Conservation (phyloP, 2,113 vertebrate genomes). For the Gambusia affinis region DNA sequence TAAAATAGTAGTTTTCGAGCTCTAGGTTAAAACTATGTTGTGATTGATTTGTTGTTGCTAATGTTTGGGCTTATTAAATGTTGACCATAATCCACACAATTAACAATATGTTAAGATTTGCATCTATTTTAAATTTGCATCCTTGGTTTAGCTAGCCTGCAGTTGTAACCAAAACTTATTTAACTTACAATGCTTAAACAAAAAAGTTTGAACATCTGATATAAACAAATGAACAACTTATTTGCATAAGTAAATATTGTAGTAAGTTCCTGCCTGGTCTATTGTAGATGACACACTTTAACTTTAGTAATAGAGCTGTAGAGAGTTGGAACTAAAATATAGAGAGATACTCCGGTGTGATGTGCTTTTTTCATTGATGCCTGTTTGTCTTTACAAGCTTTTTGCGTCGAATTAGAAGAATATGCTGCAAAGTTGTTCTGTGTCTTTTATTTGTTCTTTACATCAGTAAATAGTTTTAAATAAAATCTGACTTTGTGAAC, state of each 20-base stretch:
- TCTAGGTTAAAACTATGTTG: background rate
- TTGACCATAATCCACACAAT: background rate
- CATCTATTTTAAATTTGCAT: background rate
- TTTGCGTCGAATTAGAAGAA: conserved; percentile 39
- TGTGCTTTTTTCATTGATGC: conserved; percentile 7
- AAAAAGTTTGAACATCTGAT: background rate
- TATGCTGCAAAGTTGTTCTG: conserved; percentile 27
- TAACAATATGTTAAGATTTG: background rate
- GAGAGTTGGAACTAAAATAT: background rate
- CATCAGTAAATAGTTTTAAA: conserved; percentile 24
- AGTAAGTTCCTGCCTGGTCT: background rate
- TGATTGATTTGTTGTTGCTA: background rate
- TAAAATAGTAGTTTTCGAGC: background rate
- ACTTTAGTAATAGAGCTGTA: no score
- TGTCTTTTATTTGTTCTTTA: conserved; percentile 26
- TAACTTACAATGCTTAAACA: background rate
- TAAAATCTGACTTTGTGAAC: conserved; percentile 8
- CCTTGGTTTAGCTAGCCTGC: background rate
- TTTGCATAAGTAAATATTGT: background rate
- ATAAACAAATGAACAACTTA: background rate
- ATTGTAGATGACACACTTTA: background rate
- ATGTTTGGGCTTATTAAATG: background rate
- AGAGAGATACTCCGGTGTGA: background rate
- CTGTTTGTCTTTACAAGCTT: conserved; percentile 2
- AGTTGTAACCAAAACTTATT: background rate